These are phyloP conservation scores for Leptodactylus fallax DNA, from an alignment of 2,797 vertebrate species.

Conservation along the genomic window DNA sequence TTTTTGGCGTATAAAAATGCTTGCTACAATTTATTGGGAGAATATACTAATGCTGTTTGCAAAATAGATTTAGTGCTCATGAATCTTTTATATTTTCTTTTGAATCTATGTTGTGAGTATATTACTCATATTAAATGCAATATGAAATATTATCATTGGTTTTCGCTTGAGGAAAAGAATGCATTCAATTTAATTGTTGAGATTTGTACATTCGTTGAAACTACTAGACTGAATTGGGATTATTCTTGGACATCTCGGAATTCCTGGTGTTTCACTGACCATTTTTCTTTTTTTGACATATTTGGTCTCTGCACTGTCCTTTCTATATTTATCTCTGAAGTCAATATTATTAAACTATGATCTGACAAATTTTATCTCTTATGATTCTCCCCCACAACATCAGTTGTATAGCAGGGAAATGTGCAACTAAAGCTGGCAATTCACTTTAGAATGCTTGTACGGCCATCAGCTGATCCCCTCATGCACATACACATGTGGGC, in stretches of 20 bases:
- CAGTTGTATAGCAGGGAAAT: no score
- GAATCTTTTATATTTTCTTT: conserved; percentile 24
- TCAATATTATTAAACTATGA: no score
- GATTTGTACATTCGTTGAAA: background rate
- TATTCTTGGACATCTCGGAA: background rate
- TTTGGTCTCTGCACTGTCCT: no score
- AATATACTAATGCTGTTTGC: conserved; percentile 44
- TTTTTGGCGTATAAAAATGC: conserved; percentile 50
- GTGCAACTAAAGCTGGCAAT: no score
- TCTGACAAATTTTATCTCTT: no score
- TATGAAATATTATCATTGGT: background rate
- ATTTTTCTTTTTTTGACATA: no score
- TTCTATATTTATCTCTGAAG: no score
- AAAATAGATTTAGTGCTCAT: conserved; percentile 18
- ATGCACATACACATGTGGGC: no score
- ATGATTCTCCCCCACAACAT: no score
- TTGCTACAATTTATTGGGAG: conserved; percentile 31
- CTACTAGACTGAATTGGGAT: background rate
- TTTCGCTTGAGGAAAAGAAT: background rate
- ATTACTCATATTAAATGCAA: background rate
- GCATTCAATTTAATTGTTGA: background rate
- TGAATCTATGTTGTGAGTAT: background rate
- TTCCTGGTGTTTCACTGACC: background rate
- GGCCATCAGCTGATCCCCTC: no score
- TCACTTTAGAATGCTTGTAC: no score